These are phyloP conservation scores for Platyscapa corneri DNA, from an alignment of 1,140 invertebrate genomes.

Conservation along the genomic window DNA sequence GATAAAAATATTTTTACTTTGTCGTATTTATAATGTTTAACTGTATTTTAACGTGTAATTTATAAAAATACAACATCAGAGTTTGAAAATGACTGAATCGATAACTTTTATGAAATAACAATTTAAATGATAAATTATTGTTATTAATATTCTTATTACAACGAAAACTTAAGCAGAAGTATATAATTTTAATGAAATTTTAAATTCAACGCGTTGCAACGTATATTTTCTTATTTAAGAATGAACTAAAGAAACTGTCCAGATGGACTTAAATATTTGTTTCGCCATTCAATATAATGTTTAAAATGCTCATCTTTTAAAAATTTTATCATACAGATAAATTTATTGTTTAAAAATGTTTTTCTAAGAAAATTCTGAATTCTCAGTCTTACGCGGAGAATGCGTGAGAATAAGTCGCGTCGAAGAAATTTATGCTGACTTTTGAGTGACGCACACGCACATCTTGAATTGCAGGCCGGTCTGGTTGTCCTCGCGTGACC, in stretches of 20 bases:
- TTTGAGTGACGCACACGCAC: constrained; percentile 71
- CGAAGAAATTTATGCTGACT: constrained; percentile 62
- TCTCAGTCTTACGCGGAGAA: background rate
- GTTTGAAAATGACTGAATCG: too few relatives aligned
- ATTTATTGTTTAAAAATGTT: constrained; percentile 14
- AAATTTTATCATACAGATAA: constrained; percentile 8
- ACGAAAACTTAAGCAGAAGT: too few relatives aligned
- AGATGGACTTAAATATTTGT: background rate
- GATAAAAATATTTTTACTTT: too few relatives aligned
- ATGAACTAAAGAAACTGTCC: background rate
- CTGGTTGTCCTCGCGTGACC: constrained; percentile 62
- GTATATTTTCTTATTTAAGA: background rate
- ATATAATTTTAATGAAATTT: background rate
- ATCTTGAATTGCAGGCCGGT: constrained; percentile 55
- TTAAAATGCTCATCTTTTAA: background rate
- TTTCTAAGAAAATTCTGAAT: constrained; percentile 25
- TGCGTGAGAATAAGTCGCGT: constrained; percentile 62
- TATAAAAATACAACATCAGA: too few relatives aligned
- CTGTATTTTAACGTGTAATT: background rate
- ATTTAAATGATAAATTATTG: too few relatives aligned
- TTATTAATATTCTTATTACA: too few relatives aligned
- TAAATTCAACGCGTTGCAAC: too few relatives aligned
- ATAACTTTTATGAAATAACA: too few relatives aligned
- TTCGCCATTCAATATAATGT: background rate
- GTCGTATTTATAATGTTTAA: background rate